Evolutionary conservation across 2,113 vertebrate genomes (phyloP), one percentile per base, ranked within the genome.

Genomic region (Actenoides hombroni): DNA sequence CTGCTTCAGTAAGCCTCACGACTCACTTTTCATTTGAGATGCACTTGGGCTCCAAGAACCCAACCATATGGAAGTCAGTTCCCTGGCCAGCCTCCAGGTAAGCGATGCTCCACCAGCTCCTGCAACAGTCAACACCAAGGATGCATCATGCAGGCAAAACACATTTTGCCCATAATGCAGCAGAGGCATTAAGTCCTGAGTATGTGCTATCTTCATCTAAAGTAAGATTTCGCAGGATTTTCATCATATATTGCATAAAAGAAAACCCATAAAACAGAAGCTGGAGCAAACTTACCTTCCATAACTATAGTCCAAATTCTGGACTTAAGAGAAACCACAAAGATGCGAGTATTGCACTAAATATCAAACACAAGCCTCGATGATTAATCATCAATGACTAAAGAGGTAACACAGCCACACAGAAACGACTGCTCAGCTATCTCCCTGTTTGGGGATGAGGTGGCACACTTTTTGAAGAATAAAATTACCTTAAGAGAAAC

Each of bases 91-190:
- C 10, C 40, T 60, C 40, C 84, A 80, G 39, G 33, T 28, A 82
- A 81, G 77, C 29, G 4, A 51, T 4, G 4, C 5, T 19, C n/a
- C 31, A 11, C 13, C 10, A 61, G 4, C 5, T 3, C 37, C 53
- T 6, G 24, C 42, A 49, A 28, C 13, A 44, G 39, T 25, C 1
- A 0, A 9, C 10, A 40, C 49, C 16, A 10, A 48, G 6, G 11
- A 33, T 3, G 37, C 1, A 0, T 1, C 0, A 0, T 7, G n/a
- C 0, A 6, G 10, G 46, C 60, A 82, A 37, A 73, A 46, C 0
- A 0, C 25, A 13, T 77, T n/a, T 29, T 19, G 16, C 49, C 39
- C 3, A 1, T 6, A 12, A 20, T 0, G 10, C 16, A 29, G 20
- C 1, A n/a, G 15, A 8, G 2, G 5, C 18, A 5, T 2, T 25